Evolutionary conservation across 2,797 vertebrate species (phyloP), one percentile per base, ranked within the genome.

Genomic region (Brachyrhaphis roseni): DNA sequence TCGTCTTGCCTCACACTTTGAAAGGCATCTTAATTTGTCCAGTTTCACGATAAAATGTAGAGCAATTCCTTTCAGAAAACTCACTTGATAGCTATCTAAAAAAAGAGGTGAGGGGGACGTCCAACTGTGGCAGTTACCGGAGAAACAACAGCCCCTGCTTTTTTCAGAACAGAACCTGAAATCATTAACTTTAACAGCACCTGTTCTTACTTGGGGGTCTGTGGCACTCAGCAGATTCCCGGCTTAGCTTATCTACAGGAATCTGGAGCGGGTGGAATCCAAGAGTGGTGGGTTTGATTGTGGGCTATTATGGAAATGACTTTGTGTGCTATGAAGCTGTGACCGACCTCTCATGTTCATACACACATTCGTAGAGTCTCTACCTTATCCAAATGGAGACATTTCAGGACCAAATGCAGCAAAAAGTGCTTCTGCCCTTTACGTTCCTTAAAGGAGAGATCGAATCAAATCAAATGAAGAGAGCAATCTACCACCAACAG

Each of bases 121-220:
- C 83, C 86, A 84, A 88, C 85, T 82, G 78, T 75, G 80, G 90
- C 82, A 91, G 92, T 94, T 94, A 95, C 79, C 28, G 66, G 74
- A 81, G 75, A 90, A 93, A 90, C 84, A 91, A 91, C 86, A 87
- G 34, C 68, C 78, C 18, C 13, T 73, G 72, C 77, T 81, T 36
- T 34, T 13, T 78, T 75, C 74, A 78, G 86, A 80, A 87, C 75
- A 90, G 86, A 92, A 93, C 90, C 91, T 94, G 89, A 92, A 93
- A 95, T 94, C 91, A 90, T 90, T 92, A 91, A 87, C 88, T 93
- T 94, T 92, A 92, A 90, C 84, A 81, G 94, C 95, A 96, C 96
- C 96, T 96, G 95, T 93, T 96, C 95, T 94, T 94, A 95, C 94
- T 95, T 94, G 95, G 95, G 95, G 95, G 95, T 95, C 94, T 90